A percentile compares a stretch with the other conserved stretches of the same genome.
These are phyloP conservation scores for Lypha dubia DNA, from an alignment of 2,888 invertebrate species.

Conservation along the genomic window DNA sequence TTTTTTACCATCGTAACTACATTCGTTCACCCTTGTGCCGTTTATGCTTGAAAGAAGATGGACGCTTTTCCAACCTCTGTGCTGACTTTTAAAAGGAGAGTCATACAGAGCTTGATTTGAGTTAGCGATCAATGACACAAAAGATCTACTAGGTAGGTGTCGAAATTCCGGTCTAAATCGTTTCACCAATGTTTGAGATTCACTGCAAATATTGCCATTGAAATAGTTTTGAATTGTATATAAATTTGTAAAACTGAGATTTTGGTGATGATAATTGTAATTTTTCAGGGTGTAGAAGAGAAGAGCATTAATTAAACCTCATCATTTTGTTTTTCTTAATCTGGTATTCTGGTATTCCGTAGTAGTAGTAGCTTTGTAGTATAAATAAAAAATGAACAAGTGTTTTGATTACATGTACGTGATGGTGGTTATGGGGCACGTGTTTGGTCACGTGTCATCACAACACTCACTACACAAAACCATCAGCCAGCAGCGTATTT, in stretches of 20 bases:
- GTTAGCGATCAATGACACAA: too few species aligned
- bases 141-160: too few species aligned
- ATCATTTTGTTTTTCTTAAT: constrained; percentile 52
- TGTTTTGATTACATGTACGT: constrained; percentile 65
- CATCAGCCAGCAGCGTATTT: constrained; percentile 73
- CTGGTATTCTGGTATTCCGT: background rate
- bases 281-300: constrained; percentile 49
- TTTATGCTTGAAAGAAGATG: too few species aligned
- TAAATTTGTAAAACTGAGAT: constrained; percentile 42
- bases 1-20: too few species aligned
- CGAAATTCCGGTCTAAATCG: too few species aligned
- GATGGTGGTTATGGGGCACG: constrained; percentile 76
- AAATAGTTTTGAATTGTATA: constrained; percentile 13
- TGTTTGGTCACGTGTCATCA: constrained; percentile 80
- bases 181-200: constrained; percentile 3
- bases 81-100: too few species aligned
- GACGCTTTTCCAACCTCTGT: too few species aligned
- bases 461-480: constrained; percentile 74
- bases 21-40: too few species aligned
- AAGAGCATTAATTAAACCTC: constrained; percentile 58
- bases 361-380: constrained; percentile 21
- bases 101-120: too few species aligned
- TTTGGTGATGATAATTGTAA: constrained; percentile 55
- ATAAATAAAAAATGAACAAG: constrained; percentile 48
- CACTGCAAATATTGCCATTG: constrained; percentile 22